Evolutionary conservation across 1,140 invertebrate species (phyloP), one percentile per base, ranked within the genome.

Genomic region (Ostrea denselamellosa): DNA sequence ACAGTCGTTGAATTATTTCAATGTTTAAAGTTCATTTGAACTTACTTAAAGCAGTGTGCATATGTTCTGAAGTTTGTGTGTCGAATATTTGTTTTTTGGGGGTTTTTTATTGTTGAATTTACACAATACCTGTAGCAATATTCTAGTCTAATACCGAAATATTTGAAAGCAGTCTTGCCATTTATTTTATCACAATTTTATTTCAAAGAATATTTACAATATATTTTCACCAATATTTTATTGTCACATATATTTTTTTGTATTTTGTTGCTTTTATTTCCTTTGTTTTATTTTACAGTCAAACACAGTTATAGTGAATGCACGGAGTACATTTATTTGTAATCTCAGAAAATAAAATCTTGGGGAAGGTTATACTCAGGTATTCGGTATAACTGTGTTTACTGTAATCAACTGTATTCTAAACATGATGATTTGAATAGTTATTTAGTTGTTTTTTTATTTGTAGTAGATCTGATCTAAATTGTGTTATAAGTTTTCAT

Each of bases 121-220:
- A 52, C n/a, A n/a, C 83, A 52, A 54, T 8, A 28, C 8, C 5
- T 77, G 68, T 62, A 62, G 56, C 56, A 62, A 62, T 62, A 62
- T 62, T 62, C 56, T 62, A 62, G 56, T 62, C 56, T n/a, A 17
- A 77, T 77, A 28, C n/a, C n/a, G 5, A 10, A 84, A 19, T 84
- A n/a, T 14, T 52, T 9, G 52, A 12, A 51, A 44, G 34, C n/a
- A 52, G 83, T 54, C 51, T 54, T 54, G 52, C 56, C 56, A 54
- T 54, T 25, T 53, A 8, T 34, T 25, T 19, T 51, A n/a, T 83
- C n/a, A 2, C 51, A 44, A 14, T 83, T 77, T 12, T 77, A 19
- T 77, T 62, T 19, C 14, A 62, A 19, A 77, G 22, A 77, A 83
- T 83, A 52, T 83, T 52, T 53, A 83, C 81, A 83, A 44, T 84